Evolutionary conservation across 2,797 vertebrate species (phyloP).

Genomic region (Crypturellus tataupa): DNA sequence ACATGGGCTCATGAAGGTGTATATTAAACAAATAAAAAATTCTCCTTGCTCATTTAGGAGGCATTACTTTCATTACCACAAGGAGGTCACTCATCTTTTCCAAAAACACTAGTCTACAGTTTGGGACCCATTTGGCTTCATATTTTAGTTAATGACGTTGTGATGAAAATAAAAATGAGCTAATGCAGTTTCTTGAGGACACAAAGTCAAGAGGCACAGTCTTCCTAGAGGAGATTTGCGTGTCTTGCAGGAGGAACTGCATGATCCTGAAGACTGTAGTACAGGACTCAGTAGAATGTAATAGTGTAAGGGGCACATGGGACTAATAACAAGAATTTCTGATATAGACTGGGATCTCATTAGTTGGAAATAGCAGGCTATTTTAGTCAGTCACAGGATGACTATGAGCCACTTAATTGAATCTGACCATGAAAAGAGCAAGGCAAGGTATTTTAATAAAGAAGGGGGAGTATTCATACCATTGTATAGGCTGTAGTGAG

Average conservation of each 20-base stretch:
- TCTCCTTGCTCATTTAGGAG: background rate
- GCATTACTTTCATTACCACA: background rate
- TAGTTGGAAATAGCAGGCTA: constrained; percentile 36
- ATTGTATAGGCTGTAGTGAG: background rate
- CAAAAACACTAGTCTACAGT: background rate
- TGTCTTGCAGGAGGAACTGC: background rate
- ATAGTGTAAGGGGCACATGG: constrained; percentile 9
- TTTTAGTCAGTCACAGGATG: constrained; percentile 26
- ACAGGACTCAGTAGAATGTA: constrained; percentile 12
- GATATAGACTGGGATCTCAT: constrained; percentile 31
- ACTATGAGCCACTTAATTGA: constrained; percentile 36
- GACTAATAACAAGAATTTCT: constrained; percentile 32
- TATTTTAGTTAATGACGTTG: background rate
- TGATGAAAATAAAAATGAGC: constrained; percentile 1
- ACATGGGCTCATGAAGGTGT: background rate
- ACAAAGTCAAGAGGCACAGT: background rate
- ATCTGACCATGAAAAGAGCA: constrained; percentile 47
- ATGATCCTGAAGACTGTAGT: constrained; percentile 1
- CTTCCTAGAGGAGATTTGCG: background rate
- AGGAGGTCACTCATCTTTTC: background rate
- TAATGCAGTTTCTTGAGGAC: background rate
- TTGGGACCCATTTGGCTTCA: background rate
- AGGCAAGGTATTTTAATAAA: constrained; percentile 5
- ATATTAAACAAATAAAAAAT: background rate
- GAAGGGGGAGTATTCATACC: background rate